These are phyloP conservation scores for Allygus modestus DNA, from an alignment of 2,888 invertebrate genomes.

Conservation along the genomic window DNA sequence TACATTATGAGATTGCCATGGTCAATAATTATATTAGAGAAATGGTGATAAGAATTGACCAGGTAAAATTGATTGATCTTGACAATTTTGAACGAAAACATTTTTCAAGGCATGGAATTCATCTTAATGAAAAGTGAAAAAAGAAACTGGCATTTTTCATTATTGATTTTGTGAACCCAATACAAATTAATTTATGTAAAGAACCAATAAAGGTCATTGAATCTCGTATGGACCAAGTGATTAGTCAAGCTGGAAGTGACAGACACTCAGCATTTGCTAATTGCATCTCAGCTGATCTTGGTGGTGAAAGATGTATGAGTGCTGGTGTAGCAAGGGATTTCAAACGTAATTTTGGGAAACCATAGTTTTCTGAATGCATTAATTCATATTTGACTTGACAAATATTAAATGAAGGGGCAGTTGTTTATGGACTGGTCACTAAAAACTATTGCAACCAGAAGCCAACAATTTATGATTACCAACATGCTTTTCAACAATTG, in stretches of 20 bases:
- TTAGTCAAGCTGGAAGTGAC: not conserved
- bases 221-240: not conserved
- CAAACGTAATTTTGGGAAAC: slow-evolving; percentile 16
- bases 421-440: slow-evolving; percentile 16
- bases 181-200: not conserved
- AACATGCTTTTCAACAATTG: not conserved
- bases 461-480: not conserved
- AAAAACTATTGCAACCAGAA: not conserved
- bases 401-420: not conserved
- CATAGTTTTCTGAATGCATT: not conserved
- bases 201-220: not conserved
- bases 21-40: slow-evolving; percentile 21
- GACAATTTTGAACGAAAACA: not conserved
- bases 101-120: slow-evolving; percentile 5
- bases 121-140: slow-evolving; percentile 2
- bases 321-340: slow-evolving; percentile 4
- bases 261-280: not conserved
- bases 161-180: not conserved
- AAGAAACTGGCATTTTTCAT: not conserved
- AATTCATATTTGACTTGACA: not conserved
- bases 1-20: not conserved
- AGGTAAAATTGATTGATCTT: not conserved
- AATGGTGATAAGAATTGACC: not conserved
- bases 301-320: not conserved
- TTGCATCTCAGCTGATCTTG: not conserved